Evolutionary conservation across 2,113 vertebrate genomes (phyloP), one percentile per base, ranked within the genome.

Genomic region (Carassius auratus): DNA sequence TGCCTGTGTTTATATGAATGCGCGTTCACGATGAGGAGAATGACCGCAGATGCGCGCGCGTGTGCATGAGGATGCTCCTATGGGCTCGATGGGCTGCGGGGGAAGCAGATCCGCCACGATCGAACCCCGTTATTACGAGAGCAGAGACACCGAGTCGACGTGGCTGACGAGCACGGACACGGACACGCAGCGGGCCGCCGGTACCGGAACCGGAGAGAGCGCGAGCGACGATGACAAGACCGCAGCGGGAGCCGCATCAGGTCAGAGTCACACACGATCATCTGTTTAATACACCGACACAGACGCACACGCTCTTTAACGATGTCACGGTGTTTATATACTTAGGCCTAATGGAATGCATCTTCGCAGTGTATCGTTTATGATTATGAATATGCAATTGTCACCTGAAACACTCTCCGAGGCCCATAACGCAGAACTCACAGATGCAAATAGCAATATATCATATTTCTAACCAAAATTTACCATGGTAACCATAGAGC

Each of bases 101-200:
- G 97, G 97, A 87, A 98, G 97, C 94, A 93, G 96, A 89, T 96
- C 97, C 73, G 97, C 97, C 89, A 95, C 96, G 59, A 97, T 98
- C 92, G 97, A 98, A 92, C 97, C 97, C 55, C 95, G 97, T 81
- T 98, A 98, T 92, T 96, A 97, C 88, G 97, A 98, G 92, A 99
- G 97, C 95, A 98, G 97, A 59, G 97, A 98, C 91, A 98, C 97
- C 4, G 97, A 99, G 89, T 97, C 97, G 92, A 99, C 97, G 88
- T 99, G 97, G 97, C 95, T 99, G 48, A 98, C 97, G 84, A 97
- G 96, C 90, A 99, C 97, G 15, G 97, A 99, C 93, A 94, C 89
- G 8, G 83, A 45, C 8, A 45, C 42, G 8, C 42, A 45, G 1
- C 42, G 42, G 42, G 42, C 42, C 1, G 42, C 83, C 89, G 90